phyloP scores from a whole-genome alignment of 2,113 vertebrate species.

The Enhydra lutris region DNA sequence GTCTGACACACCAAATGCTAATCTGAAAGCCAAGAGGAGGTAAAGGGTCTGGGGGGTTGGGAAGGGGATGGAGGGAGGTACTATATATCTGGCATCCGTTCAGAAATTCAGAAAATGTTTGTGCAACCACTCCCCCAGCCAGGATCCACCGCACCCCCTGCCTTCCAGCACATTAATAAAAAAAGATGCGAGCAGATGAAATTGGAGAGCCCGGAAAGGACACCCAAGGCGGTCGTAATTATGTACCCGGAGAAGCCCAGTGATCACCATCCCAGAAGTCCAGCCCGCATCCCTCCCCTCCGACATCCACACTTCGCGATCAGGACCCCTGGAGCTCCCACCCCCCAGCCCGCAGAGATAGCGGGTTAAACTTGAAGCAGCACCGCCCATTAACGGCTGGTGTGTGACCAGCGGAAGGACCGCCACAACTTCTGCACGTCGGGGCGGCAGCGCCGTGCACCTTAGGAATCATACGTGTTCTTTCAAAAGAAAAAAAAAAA shows the following conservation, averaged over 20 bases:
- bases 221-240: not conserved
- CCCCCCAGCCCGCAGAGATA: not conserved
- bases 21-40: not conserved
- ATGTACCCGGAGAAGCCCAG: not conserved
- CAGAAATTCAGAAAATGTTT: slow-evolving; percentile 76
- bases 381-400: slow-evolving; percentile 7
- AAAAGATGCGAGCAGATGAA: slow-evolving; percentile 45
- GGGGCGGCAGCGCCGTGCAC: not conserved
- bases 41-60: slow-evolving; percentile 39
- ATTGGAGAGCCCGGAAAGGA: slow-evolving; percentile 8
- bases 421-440: not conserved
- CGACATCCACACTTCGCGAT: not conserved
- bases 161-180: slow-evolving; percentile 51
- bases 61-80: slow-evolving; percentile 23
- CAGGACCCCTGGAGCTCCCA: not conserved
- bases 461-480: not conserved
- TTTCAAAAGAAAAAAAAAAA: not conserved
- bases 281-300: not conserved
- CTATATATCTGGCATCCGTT: slow-evolving; percentile 52
- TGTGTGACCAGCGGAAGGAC: not conserved
- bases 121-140: slow-evolving; percentile 70
- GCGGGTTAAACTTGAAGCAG: not conserved
- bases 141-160: slow-evolving; percentile 37
- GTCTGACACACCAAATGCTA: slow-evolving; percentile 51
- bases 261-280: not conserved